These are phyloP conservation scores for Smutsia temminckii DNA, from an alignment of 2,797 vertebrate species.

Conservation along the genomic window DNA sequence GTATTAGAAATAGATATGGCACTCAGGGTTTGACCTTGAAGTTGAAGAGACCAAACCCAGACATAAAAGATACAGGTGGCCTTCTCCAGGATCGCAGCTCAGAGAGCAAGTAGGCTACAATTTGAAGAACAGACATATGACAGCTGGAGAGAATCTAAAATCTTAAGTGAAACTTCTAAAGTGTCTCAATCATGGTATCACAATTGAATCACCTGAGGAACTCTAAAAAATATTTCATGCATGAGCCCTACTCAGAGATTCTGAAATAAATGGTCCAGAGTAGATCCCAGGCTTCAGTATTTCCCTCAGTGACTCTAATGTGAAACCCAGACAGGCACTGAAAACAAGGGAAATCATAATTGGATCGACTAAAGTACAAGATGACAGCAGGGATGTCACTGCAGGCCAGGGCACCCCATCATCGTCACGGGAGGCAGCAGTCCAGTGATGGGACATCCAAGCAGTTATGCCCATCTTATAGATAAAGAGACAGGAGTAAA, in stretches of 20 bases:
- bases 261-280: neutral
- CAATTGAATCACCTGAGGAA: neutral
- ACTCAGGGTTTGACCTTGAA: neutral
- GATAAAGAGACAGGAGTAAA: neutral
- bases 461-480: accelerated
- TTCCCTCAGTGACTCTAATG: neutral
- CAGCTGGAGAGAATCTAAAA: neutral
- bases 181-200: neutral
- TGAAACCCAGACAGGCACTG: neutral
- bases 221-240: neutral
- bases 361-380: neutral
- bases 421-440: accelerated
- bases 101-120: neutral
- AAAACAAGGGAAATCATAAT: neutral
- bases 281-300: too few relatives aligned
- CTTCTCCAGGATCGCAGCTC: neutral
- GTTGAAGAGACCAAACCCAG: neutral
- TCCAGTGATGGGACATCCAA: accelerated
- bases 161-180: neutral
- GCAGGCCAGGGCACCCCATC: too few relatives aligned
- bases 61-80: neutral
- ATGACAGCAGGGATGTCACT: accelerated
- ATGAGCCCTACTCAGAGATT: neutral
- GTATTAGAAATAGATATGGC: neutral
- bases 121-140: neutral